Evolutionary conservation across 2,888 invertebrate genomes (phyloP), one percentile per base, ranked within the genome.

Genomic region (Hartigia nigra): DNA sequence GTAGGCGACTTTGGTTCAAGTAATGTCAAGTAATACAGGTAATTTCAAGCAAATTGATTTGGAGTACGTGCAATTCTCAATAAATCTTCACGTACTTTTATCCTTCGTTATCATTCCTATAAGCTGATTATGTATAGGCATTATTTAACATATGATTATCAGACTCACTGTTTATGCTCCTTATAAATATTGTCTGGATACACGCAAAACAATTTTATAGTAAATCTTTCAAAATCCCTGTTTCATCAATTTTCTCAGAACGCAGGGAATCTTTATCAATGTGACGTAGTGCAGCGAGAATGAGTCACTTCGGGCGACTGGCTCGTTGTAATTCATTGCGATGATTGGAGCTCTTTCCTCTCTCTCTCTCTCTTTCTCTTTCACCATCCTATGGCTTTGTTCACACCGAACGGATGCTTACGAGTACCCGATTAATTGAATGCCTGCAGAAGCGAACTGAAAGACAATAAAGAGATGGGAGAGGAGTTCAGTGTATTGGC

Each of bases 241-340:
- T 23, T 9, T 55, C 2, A 23, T 0, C 23, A 55, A 55, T 55
- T 23, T 31, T 72, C 72, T 34, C 12, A 31, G 31, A 72, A 72
- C 32, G 72, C 31, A 39, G 79, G 79, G 79, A 78, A 34, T 75
- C 77, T 79, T 76, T 78, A 80, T 83, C 85, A 81, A 78, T 74
- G 80, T 82, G 81, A 82, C 81, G 81, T 77, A 74, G 76, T 79
- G 80, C 77, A 77, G 78, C 77, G 70, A 69, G 77, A 76, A 75
- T 82, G 82, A 87, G 84, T 86, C 88, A 88, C 84, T 83, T 82
- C 81, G 81, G 82, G 85, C 84, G 88, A 85, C 85, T 87, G 81
- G 77, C 84, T 89, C 86, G 86, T 86, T 89, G 89, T 89, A 88
- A 88, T 89, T 88, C 88, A 88, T 88, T 87, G 87, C 86, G 87